Evolutionary conservation across 2,888 invertebrate genomes (phyloP).

Genomic region (Thecocarcelia acutangulata): DNA sequence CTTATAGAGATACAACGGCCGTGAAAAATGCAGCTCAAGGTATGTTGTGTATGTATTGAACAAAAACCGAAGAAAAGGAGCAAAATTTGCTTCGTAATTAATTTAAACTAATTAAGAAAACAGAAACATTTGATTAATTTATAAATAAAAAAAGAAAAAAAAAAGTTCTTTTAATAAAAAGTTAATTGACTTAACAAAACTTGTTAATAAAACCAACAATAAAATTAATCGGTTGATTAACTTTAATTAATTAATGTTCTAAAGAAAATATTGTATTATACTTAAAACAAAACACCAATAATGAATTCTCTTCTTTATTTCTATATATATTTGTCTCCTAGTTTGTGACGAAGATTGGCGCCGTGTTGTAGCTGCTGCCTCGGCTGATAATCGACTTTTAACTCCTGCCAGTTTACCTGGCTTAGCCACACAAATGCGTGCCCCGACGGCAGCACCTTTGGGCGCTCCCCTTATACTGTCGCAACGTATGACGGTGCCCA

Average conservation of each 20-base stretch:
- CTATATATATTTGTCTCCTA: conserved; percentile 75
- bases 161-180: conserved; percentile 65
- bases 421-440: conserved; percentile 85
- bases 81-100: conserved; percentile 4
- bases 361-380: conserved; percentile 89
- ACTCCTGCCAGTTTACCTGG: conserved; percentile 83
- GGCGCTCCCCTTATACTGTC: conserved; percentile 96
- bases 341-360: conserved; percentile 93
- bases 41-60: conserved; percentile 80
- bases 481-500: conserved; percentile 92
- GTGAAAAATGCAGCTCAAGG: conserved; percentile 93
- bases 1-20: conserved; percentile 98
- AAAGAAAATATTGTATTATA: not conserved
- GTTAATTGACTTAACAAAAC: conserved; percentile 59
- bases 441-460: conserved; percentile 89
- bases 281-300: not conserved
- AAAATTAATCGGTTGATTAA: conserved; percentile 50
- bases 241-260: conserved; percentile 48
- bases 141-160: conserved; percentile 9
- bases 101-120: conserved; percentile 25
- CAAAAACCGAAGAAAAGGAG: conserved; percentile 22
- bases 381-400: conserved; percentile 90
- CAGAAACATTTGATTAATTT: conserved; percentile 35
- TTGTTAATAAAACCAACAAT: conserved; percentile 48
- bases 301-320: not conserved